A percentile compares a stretch with the other conserved stretches of the same genome.
phyloP scores from a whole-genome alignment of 2,888 invertebrate species.

The Spodoptera exigua region DNA sequence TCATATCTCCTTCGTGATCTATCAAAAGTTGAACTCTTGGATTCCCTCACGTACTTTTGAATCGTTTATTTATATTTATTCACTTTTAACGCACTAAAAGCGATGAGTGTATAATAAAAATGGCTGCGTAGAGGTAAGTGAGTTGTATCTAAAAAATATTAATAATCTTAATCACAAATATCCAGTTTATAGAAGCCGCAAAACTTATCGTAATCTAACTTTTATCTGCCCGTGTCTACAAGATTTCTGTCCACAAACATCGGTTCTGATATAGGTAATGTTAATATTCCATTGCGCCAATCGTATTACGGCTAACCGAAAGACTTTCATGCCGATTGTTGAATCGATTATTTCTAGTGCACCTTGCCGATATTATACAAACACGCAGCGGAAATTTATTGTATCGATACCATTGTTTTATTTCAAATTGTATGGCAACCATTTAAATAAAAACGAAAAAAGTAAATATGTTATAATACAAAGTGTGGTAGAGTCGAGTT shows the following conservation, averaged over 20 bases:
- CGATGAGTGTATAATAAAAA: too few species aligned
- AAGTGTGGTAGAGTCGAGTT: too few species aligned
- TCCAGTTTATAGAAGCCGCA: neutral
- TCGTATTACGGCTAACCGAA: slow-evolving; percentile 25
- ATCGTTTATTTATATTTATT: neutral
- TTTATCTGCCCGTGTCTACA: too few species aligned
- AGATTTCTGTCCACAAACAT: too few species aligned
- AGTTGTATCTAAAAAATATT: too few species aligned
- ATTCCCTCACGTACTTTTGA: slow-evolving; percentile 10
- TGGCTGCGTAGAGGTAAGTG: too few species aligned
- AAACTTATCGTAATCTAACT: neutral
- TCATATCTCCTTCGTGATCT: slow-evolving; percentile 13
- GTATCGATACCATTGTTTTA: slow-evolving; percentile 14
- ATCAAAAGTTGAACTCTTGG: slow-evolving; percentile 3
- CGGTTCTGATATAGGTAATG: slow-evolving; percentile 1
- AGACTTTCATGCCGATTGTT: slow-evolving; percentile 28
- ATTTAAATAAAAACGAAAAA: slow-evolving; percentile 12
- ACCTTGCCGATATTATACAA: slow-evolving; percentile 32
- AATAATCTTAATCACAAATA: neutral
- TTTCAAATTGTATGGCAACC: neutral
- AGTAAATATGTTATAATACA: neutral
- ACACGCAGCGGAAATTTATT: slow-evolving; percentile 16
- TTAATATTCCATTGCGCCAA: slow-evolving; percentile 16
- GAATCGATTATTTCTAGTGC: slow-evolving; percentile 38
- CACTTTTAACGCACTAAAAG: too few species aligned